Conservation (phyloP, 2,113 vertebrate genomes). For the Mustelus asterias region DNA sequence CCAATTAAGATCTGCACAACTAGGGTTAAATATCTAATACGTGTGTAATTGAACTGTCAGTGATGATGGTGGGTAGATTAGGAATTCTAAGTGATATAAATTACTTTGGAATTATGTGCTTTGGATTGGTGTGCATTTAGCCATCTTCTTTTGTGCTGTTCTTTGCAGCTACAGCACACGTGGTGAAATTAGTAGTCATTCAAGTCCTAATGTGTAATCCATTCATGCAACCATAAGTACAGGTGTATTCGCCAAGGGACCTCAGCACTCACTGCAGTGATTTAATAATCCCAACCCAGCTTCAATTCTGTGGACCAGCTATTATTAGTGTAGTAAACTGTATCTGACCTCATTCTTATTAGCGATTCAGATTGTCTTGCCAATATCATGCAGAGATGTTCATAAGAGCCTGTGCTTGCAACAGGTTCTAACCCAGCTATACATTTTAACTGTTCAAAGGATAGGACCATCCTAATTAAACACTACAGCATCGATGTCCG, state of each 20-base stretch:
- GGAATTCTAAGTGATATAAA: not conserved
- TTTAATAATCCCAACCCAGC: slow-evolving; percentile 54
- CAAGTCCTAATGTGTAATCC: not conserved
- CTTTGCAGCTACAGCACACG: not conserved
- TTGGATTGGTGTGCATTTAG: not conserved
- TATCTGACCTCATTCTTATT: not conserved
- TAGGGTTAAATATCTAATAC: not conserved
- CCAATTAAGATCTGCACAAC: not conserved
- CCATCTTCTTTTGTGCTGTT: not conserved
- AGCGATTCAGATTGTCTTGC: not conserved
- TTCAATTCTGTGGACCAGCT: slow-evolving; percentile 80
- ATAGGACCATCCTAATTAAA: not conserved
- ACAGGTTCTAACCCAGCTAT: not conserved
- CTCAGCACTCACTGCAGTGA: not conserved
- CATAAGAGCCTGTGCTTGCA: not conserved
- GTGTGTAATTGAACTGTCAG: not conserved
- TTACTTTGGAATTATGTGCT: not conserved
- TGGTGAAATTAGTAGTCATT: not conserved
- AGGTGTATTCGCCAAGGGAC: not conserved
- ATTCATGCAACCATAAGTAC: not conserved
- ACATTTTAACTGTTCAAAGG: not conserved
- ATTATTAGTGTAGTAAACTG: not conserved
- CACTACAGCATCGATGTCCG: not conserved
- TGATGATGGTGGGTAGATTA: not conserved
- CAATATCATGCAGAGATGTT: not conserved